These are phyloP conservation scores for Puffinus mauretanicus DNA, from an alignment of 2,113 vertebrate genomes.

Conservation along the genomic window DNA sequence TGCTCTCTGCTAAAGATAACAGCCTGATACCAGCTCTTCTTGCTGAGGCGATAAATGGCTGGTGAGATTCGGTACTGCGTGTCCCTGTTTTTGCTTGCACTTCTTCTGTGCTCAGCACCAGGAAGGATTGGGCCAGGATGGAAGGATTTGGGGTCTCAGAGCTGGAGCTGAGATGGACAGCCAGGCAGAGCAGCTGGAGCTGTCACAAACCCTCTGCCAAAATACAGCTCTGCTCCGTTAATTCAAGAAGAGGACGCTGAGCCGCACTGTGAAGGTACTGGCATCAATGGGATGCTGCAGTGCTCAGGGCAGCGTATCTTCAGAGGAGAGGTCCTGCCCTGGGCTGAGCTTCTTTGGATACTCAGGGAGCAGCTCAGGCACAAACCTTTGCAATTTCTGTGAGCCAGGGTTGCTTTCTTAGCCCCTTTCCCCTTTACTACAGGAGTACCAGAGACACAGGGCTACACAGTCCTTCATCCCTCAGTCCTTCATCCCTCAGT, in stretches of 20 bases:
- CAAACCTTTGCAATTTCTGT: background rate
- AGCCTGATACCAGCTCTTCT: background rate
- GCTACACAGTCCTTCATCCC: background rate
- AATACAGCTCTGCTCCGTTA: background rate
- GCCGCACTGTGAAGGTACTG: fast-evolving
- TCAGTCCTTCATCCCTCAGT: background rate
- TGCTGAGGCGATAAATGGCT: background rate
- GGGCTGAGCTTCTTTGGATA: background rate
- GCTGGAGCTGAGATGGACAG: background rate
- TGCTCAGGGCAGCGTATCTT: background rate
- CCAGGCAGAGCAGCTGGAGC: background rate
- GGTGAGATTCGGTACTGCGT: background rate
- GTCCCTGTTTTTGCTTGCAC: background rate
- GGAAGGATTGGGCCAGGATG: background rate
- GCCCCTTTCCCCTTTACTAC: background rate
- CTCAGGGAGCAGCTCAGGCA: background rate
- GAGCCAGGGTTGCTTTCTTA: background rate
- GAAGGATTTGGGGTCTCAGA: background rate
- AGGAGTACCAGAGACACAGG: background rate
- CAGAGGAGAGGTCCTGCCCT: background rate
- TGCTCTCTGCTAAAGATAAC: background rate
- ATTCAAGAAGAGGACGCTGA: background rate
- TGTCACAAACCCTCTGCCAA: background rate
- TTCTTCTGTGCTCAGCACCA: background rate
- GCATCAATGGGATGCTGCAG: background rate